phyloP scores from a whole-genome alignment of 2,888 invertebrate genomes.

The Erebia aethiops region DNA sequence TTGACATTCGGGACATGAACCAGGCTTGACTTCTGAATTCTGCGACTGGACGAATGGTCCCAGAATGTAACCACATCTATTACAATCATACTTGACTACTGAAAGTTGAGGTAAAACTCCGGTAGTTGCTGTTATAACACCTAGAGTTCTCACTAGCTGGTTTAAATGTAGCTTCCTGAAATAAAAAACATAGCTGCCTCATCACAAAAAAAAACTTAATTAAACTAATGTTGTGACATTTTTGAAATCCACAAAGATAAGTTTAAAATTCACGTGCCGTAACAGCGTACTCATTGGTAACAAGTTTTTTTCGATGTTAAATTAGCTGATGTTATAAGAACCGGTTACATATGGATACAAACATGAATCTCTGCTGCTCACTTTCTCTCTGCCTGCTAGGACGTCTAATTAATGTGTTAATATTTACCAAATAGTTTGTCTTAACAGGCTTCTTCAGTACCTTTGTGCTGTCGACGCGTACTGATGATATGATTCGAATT shows the following conservation, averaged over 20 bases:
- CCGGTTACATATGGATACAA: too few species aligned
- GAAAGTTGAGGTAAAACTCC: constrained; percentile 97
- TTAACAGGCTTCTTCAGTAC: too few species aligned
- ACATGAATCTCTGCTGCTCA: too few species aligned
- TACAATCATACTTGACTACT: constrained; percentile 98
- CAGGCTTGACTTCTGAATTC: constrained; percentile 96
- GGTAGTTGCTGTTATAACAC: constrained; percentile 98
- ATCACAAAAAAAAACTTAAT: too few species aligned
- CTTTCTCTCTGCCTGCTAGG: not conserved
- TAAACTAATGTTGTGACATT: too few species aligned
- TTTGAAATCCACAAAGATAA: too few species aligned
- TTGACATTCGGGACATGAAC: constrained; percentile 99
- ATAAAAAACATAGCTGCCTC: not conserved
- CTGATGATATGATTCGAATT: not conserved
- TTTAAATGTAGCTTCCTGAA: constrained; percentile 94
- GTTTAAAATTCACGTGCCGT: too few species aligned
- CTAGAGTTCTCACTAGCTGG: constrained; percentile 93
- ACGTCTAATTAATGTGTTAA: not conserved
- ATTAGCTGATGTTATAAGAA: too few species aligned
- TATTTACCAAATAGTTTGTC: too few species aligned
- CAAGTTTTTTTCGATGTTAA: too few species aligned
- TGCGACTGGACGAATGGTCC: constrained; percentile 98
- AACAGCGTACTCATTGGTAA: too few species aligned
- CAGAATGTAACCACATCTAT: constrained; percentile 95
- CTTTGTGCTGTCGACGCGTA: not conserved